Conservation (phyloP, 2,797 vertebrate genomes). For the Gambusia yucatana region DNA sequence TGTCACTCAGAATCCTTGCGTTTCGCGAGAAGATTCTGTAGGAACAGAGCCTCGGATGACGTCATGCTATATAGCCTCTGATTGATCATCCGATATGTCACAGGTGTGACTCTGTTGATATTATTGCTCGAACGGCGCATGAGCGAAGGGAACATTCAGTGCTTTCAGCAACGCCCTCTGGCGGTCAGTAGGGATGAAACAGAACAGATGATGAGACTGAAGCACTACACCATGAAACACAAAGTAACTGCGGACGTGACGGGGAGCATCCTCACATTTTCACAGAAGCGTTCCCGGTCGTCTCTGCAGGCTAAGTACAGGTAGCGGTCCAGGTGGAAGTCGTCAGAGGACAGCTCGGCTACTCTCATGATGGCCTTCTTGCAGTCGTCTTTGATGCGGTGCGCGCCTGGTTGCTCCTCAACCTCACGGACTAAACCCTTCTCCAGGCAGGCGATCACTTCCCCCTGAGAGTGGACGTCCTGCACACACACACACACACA, state of each 20-base stretch:
- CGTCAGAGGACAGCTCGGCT: slow-evolving; percentile 94
- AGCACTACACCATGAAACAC: background rate
- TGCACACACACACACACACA: slow-evolving; percentile 50
- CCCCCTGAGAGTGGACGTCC: slow-evolving; percentile 96
- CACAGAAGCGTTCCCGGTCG: slow-evolving; percentile 94
- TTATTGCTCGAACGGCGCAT: too few species aligned
- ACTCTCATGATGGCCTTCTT: slow-evolving; percentile 96
- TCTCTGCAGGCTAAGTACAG: slow-evolving; percentile 95
- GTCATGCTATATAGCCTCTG: too few species aligned
- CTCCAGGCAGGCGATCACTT: slow-evolving; percentile 95
- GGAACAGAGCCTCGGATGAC: too few species aligned
- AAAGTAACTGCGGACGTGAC: background rate
- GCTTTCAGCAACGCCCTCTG: too few species aligned
- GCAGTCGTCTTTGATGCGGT: slow-evolving; percentile 87
- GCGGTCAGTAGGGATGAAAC: too few species aligned
- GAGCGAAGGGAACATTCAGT: too few species aligned
- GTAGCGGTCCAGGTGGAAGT: slow-evolving; percentile 95
- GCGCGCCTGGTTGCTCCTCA: slow-evolving; percentile 80
- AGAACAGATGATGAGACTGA: too few species aligned
- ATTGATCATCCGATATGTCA: too few species aligned
- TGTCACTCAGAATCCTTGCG: too few species aligned
- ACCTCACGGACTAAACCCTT: slow-evolving; percentile 91
- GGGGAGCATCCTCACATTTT: slow-evolving; percentile 82
- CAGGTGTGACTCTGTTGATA: too few species aligned
- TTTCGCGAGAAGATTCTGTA: too few species aligned